Percentiles rank a stretch among this genome's conserved stretches.
These are phyloP conservation scores for Nebria brevicollis DNA, from an alignment of 2,888 invertebrate genomes.

Conservation along the genomic window DNA sequence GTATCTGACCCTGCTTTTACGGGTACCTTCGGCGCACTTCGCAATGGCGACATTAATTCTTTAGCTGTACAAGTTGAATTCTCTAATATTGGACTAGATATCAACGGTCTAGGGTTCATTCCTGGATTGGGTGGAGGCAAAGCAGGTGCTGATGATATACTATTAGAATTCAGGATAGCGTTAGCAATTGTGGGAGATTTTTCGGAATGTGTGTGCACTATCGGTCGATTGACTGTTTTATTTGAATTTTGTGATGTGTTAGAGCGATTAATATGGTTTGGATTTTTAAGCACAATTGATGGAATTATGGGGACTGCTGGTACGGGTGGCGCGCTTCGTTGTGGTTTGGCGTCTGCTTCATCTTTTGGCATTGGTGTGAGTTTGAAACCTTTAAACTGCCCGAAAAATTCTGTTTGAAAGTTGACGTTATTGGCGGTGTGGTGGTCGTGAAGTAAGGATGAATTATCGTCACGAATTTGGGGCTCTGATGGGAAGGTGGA, in stretches of 20 bases:
- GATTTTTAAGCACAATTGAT: conserved; percentile 56
- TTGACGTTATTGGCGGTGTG: conserved; percentile 47
- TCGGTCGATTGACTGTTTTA: conserved; percentile 51
- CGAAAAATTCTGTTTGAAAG: conserved; percentile 74
- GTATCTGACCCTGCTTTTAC: conserved; percentile 69
- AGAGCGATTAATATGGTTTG: conserved; percentile 54
- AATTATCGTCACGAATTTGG: conserved; percentile 73
- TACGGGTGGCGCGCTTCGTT: conserved; percentile 48
- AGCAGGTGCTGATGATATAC: conserved; percentile 62
- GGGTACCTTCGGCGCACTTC: conserved; percentile 70
- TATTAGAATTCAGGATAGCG: conserved; percentile 63
- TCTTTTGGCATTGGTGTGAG: conserved; percentile 72
- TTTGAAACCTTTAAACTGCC: conserved; percentile 88
- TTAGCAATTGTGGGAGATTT: conserved; percentile 63
- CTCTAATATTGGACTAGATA: conserved; percentile 84
- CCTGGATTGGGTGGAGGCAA: conserved; percentile 74
- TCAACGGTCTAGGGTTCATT: conserved; percentile 75
- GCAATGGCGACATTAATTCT: conserved; percentile 74
- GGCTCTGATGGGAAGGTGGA: conserved; percentile 60
- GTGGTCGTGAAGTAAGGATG: conserved; percentile 67
- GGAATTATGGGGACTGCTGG: conserved; percentile 48
- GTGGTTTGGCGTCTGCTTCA: conserved; percentile 54
- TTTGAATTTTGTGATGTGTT: conserved; percentile 43
- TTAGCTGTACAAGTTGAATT: conserved; percentile 84
- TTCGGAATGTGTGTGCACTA: conserved; percentile 59